phyloP scores from a whole-genome alignment of 2,797 vertebrate species.

The Sarcophilus harrisii region DNA sequence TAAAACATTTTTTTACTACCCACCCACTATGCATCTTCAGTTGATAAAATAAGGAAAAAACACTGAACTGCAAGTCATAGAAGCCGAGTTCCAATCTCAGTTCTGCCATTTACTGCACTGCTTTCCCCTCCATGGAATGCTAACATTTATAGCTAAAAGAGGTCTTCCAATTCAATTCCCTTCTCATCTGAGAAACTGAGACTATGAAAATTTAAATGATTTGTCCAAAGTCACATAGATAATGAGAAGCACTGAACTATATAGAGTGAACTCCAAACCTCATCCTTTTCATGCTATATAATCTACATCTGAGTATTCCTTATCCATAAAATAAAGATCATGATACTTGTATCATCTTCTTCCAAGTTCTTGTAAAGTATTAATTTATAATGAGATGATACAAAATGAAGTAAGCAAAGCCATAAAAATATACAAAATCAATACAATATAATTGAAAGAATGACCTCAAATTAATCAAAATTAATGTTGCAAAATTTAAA shows the following conservation, averaged over 20 bases:
- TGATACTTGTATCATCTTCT: not conserved
- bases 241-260: no score
- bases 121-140: not conserved
- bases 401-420: not conserved
- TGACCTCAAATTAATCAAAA: not conserved
- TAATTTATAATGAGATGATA: not conserved
- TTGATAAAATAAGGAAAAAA: not conserved
- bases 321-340: not conserved
- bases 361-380: not conserved
- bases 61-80: not conserved
- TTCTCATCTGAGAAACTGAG: conserved; percentile 2
- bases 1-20: not conserved
- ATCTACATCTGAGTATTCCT: not conserved
- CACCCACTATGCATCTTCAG: not conserved
- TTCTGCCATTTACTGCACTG: not conserved
- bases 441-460: not conserved
- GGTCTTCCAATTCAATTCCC: not conserved
- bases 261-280: not conserved
- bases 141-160: not conserved
- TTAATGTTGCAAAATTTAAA: not conserved
- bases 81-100: not conserved
- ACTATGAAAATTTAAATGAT: not conserved
- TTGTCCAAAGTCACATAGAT: not conserved
- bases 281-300: not conserved
- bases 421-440: not conserved